Base-by-base conservation (phyloP, 2,888 invertebrate genomes). In the Zygaena filipendulae region DNA sequence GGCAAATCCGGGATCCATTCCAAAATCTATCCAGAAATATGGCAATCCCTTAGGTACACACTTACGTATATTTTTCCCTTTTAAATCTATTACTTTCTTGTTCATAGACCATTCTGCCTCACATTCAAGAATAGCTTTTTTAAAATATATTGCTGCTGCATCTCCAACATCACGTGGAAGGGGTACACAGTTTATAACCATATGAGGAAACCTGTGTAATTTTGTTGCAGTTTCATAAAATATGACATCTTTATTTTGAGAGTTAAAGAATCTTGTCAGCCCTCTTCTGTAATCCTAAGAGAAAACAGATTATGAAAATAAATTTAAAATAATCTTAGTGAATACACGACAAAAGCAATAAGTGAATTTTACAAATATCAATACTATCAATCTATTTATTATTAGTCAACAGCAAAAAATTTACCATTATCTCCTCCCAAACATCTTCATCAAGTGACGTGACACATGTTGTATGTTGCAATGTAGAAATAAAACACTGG, bases 61-160 rank as follows among this genome's bases (percentile, higher is more conserved):
- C 52, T 84, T 85, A 21, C 94, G 83, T 11, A 98, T 81, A 57
- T 90, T 85, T 54, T 87, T 90, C 1, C 83, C 80, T 46, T 72
- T 80, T 21, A 81, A 47, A 21, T 81, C 80, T 4, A 81, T 61
- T 25, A 81, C 74, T 79, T 98, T 97, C 58, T 95, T 96, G 59
- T 99, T 99, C 51, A 90, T 88, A 3, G 93, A 85, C 97, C 97
- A 99, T 68, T 97, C 97, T 10, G 86, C 84, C 69, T 97, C 98
- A 40, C 93, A 94, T 61, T 99, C 98, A 48, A 92, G 83, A 32
- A 99, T 87, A 0, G 97, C 97, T 83, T 99, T 99, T 84, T 97
- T 97, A 64, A 98, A 98, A 68, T 96, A 98, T 51, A 98, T 95
- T 0, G 97, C 93, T 3, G 95, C 93, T 71, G 90, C 77, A 48